phyloP scores from a whole-genome alignment of 2,113 vertebrate species.

The Nicator chloris region DNA sequence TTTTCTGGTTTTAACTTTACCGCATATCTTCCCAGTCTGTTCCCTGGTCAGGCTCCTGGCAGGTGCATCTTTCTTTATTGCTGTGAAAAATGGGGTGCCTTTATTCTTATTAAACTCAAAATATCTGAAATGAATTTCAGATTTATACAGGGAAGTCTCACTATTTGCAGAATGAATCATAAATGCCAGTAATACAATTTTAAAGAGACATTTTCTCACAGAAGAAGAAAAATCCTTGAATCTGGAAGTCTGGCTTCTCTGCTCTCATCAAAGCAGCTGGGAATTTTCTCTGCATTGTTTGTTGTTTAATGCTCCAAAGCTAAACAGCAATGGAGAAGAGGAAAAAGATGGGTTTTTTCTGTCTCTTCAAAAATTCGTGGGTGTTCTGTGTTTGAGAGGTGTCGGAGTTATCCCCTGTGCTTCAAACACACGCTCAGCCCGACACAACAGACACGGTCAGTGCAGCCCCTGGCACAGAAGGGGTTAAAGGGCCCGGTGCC shows the following conservation, averaged over 20 bases:
- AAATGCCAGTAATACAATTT: slow-evolving; percentile 63
- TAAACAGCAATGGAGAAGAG: background rate
- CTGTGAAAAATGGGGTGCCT: slow-evolving; percentile 58
- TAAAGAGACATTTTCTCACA: slow-evolving; percentile 33
- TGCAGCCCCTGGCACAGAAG: background rate
- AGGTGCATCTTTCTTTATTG: slow-evolving; percentile 65
- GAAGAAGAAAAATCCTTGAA: slow-evolving; percentile 41
- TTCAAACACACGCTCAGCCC: background rate
- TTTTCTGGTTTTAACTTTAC: slow-evolving; percentile 11
- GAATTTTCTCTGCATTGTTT: background rate
- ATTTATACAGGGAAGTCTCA: slow-evolving; percentile 53
- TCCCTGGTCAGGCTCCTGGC: slow-evolving; percentile 15
- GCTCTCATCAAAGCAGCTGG: slow-evolving; percentile 15
- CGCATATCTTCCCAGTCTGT: background rate
- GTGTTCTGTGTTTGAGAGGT: background rate
- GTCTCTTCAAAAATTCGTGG: background rate
- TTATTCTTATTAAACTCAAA: slow-evolving; percentile 67
- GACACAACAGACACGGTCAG: background rate
- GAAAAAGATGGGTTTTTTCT: background rate
- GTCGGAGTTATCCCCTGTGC: background rate
- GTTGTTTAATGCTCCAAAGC: background rate
- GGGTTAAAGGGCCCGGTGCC: no score
- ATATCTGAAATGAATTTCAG: slow-evolving; percentile 66
- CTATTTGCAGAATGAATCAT: slow-evolving; percentile 68
- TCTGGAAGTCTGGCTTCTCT: background rate